Base-by-base conservation (phyloP, 2,888 invertebrate species). In the Scrobipalpa atriplicella region DNA sequence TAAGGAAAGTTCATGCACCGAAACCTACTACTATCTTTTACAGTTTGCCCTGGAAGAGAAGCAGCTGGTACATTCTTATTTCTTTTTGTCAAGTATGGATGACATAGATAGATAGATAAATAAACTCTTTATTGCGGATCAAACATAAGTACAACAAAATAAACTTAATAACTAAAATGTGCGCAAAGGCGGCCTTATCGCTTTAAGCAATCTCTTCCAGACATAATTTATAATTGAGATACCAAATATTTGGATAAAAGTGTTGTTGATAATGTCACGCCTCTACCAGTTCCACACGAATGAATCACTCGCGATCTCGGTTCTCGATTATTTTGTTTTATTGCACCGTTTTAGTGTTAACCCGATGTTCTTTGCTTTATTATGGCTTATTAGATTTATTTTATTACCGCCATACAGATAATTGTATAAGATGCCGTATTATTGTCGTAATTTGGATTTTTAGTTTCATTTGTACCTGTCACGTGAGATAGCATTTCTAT, bases 321-420 rank as follows among this genome's bases (percentile, higher is more conserved):
- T 7, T 38, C 19, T 16, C 62, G 67, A 54, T 62, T 78, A 75
- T 75, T 72, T 75, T 74, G 71, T 75, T 84, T 84, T 82, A 84
- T 81, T 78, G 74, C 77, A 68, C 70, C 71, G 77, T 76, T 80
- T 82, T 77, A 77, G 78, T 77, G 79, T 80, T 78, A 81, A 80
- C 75, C 67, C 71, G 74, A 70, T 71, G 73, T 71, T 76, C 66
- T 71, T 71, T 71, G 73, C 69, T 70, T 74, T 73, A 68, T 73
- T 74, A 73, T 71, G 71, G 72, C 69, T 74, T 70, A 68, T 69
- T 68, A 73, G 80, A 77, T 76, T 77, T 78, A 81, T 76, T 80
- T 83, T 81, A 84, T 80, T 71, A 72, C 71, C 69, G 39, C 38
- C 62, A 58, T 38, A 38, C 29, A 58, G 58, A 58, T 58, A 58